Conservation (phyloP, 2,113 vertebrate species). For the Lepus timidus region DNA sequence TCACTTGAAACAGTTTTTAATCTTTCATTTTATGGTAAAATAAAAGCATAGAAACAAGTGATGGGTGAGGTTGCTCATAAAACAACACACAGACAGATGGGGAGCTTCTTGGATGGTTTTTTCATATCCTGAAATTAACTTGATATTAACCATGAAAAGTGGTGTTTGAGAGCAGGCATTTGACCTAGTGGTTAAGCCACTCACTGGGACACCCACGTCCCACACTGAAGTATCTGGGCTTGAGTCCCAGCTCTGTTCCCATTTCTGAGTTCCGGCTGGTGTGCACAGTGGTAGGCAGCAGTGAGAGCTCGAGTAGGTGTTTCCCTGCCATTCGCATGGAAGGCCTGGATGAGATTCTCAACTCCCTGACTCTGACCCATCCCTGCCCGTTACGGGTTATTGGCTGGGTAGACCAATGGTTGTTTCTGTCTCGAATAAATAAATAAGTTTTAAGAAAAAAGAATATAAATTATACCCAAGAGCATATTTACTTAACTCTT, state of each 20-base stretch:
- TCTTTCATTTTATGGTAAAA: conserved; percentile 45
- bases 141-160: neutral
- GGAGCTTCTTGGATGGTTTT: neutral
- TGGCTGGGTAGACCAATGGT: too few species aligned
- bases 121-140: neutral
- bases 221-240: too few species aligned
- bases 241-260: too few species aligned
- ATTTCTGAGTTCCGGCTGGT: too few species aligned
- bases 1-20: conserved; percentile 22
- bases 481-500: neutral
- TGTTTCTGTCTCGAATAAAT: too few species aligned
- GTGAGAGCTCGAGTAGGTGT: too few species aligned
- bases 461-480: neutral
- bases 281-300: too few species aligned
- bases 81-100: neutral
- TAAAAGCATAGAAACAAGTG: conserved; percentile 14
- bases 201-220: too few species aligned
- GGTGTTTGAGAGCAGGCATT: neutral
- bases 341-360: too few species aligned
- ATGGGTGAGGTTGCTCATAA: neutral
- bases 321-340: too few species aligned
- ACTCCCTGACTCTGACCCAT: too few species aligned
- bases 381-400: too few species aligned
- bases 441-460: conserved; percentile 13
- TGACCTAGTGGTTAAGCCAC: neutral